A percentile compares a stretch with the other conserved stretches of the same genome.
Conservation (phyloP, 2,113 vertebrate genomes). For the Drymodes brunneopygia region DNA sequence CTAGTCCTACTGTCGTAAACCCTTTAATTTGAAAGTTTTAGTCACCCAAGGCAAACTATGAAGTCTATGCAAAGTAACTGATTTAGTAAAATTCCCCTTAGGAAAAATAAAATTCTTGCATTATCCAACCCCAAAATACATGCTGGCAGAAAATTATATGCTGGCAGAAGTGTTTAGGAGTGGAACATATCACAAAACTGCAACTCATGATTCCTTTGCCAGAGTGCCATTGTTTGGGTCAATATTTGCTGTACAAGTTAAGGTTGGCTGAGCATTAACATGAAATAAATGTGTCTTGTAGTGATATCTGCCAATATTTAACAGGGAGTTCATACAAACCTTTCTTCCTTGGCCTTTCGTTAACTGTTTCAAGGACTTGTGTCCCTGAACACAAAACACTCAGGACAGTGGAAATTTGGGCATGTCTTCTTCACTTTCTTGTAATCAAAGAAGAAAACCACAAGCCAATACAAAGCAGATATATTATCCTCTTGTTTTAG, state of each 20-base stretch:
- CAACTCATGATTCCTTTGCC: not conserved
- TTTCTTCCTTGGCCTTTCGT: not conserved
- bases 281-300: not conserved
- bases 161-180: not conserved
- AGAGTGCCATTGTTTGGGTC: not conserved
- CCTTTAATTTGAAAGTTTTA: not conserved
- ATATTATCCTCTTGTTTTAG: not conserved
- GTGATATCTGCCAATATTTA: constrained; percentile 12
- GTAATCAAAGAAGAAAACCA: not conserved
- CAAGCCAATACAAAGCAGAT: not conserved
- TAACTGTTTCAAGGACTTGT: not conserved
- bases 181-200: not conserved
- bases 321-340: not conserved
- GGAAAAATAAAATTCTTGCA: not conserved
- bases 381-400: not conserved
- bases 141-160: not conserved
- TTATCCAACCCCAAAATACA: not conserved
- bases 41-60: not conserved
- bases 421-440: not conserved
- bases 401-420: not conserved
- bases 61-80: not conserved
- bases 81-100: not conserved
- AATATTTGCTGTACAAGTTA: constrained; percentile 26
- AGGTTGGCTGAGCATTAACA: constrained; percentile 3
- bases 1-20: not conserved